phyloP scores from a whole-genome alignment of 2,797 vertebrate genomes.

The Cossypha heuglini region DNA sequence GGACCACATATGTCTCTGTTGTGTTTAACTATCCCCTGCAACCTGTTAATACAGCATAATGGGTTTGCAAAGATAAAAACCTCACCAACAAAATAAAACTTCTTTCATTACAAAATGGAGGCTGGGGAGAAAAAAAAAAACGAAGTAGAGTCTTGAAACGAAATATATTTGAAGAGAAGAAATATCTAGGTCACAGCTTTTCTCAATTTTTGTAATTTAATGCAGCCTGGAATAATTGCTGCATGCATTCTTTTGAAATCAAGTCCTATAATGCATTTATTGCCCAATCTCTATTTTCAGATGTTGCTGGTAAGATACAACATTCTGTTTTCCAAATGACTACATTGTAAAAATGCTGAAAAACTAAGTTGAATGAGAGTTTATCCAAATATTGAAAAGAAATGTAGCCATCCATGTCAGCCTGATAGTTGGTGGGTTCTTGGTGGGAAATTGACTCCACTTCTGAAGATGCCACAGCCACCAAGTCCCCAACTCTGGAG shows the following conservation, averaged over 20 bases:
- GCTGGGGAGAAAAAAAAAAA: background rate
- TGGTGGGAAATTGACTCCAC: background rate
- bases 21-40: slow-evolving; percentile 54
- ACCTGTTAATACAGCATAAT: slow-evolving; percentile 61
- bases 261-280: slow-evolving; percentile 40
- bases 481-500: background rate
- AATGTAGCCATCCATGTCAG: background rate
- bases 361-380: slow-evolving; percentile 45
- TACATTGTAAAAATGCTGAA: slow-evolving; percentile 27
- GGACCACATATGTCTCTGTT: slow-evolving; percentile 21
- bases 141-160: background rate
- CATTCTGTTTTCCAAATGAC: slow-evolving; percentile 56
- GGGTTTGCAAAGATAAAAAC: slow-evolving; percentile 48
- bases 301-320: slow-evolving; percentile 25
- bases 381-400: slow-evolving; percentile 57
- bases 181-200: slow-evolving; percentile 72
- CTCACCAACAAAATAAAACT: slow-evolving; percentile 29
- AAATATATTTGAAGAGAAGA: slow-evolving; percentile 44
- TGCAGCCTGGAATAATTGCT: slow-evolving; percentile 69
- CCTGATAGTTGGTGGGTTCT: background rate
- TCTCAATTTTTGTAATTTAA: slow-evolving; percentile 72
- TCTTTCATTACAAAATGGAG: slow-evolving; percentile 33
- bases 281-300: slow-evolving; percentile 51
- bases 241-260: slow-evolving; percentile 64
- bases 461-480: background rate